Conservation (phyloP, 2,113 vertebrate genomes). For the Montifringilla adamsi region DNA sequence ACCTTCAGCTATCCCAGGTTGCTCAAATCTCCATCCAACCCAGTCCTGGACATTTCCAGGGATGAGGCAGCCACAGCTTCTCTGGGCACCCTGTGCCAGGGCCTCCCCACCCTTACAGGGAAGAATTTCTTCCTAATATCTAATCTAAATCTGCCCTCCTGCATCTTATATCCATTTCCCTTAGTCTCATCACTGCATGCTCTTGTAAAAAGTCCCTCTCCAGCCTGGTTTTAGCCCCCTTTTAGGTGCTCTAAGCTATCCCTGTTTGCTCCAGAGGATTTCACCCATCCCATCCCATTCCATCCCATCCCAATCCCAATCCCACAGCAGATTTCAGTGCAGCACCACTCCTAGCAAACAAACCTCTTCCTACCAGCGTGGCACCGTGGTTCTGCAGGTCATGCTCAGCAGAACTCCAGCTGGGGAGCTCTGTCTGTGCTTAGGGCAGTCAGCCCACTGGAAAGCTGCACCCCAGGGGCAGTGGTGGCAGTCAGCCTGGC, state of each 20-base stretch:
- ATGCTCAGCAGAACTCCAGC: fast-evolving
- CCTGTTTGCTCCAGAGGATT: background rate
- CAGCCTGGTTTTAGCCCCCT: fast-evolving
- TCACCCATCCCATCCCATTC: background rate
- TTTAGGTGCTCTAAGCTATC: background rate
- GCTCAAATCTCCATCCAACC: background rate
- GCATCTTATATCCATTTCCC: background rate
- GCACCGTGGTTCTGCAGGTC: fast-evolving
- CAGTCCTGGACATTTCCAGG: background rate
- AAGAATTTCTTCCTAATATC: background rate
- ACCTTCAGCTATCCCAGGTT: background rate
- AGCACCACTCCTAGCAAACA: background rate
- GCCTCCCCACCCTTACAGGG: background rate
- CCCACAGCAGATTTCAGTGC: background rate
- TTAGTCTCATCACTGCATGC: background rate
- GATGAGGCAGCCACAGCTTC: background rate
- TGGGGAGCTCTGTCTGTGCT: background rate
- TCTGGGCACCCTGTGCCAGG: background rate
- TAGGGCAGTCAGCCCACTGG: fast-evolving
- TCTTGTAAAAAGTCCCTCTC: background rate
- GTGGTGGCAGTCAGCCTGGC: fast-evolving
- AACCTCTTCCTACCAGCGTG: background rate
- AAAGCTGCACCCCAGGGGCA: fast-evolving
- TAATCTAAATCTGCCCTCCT: background rate
- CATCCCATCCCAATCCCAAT: background rate